A percentile compares a stretch with the other conserved stretches of the same genome.
These are phyloP conservation scores for Podarcis muralis DNA, from an alignment of 2,113 vertebrate species.

Conservation along the genomic window DNA sequence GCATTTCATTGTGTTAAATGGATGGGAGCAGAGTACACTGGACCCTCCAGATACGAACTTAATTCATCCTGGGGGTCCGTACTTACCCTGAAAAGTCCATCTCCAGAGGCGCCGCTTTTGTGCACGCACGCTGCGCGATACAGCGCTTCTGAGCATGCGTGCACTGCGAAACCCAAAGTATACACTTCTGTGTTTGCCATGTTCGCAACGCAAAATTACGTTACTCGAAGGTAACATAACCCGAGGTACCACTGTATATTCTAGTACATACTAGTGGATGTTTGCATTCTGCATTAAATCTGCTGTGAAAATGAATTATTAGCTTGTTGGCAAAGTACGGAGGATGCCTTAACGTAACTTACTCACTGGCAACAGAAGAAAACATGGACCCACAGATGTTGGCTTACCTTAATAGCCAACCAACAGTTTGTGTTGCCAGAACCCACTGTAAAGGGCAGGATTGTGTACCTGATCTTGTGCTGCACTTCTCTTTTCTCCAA, in stretches of 20 bases:
- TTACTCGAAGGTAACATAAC: no score
- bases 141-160: fast-evolving
- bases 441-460: no score
- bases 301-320: not conserved
- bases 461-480: not conserved
- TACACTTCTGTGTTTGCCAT: no score
- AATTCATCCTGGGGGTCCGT: no score
- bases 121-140: no score
- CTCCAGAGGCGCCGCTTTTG: no score
- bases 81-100: no score
- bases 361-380: not conserved
- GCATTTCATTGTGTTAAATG: not conserved
- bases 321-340: not conserved
- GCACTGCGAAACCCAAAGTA: no score
- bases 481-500: not conserved
- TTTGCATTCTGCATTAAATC: not conserved
- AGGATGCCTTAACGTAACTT: not conserved
- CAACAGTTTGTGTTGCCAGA: not conserved
- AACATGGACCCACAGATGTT: not conserved
- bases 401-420: not conserved
- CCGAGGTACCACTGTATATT: not conserved
- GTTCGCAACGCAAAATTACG: no score
- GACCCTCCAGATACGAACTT: no score
- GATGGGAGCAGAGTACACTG: no score
- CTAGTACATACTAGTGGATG: not conserved